Percentiles rank a stretch among this genome's conserved stretches.
Evolutionary conservation across 1,140 invertebrate species (phyloP).

Genomic region (Ips nitidus): DNA sequence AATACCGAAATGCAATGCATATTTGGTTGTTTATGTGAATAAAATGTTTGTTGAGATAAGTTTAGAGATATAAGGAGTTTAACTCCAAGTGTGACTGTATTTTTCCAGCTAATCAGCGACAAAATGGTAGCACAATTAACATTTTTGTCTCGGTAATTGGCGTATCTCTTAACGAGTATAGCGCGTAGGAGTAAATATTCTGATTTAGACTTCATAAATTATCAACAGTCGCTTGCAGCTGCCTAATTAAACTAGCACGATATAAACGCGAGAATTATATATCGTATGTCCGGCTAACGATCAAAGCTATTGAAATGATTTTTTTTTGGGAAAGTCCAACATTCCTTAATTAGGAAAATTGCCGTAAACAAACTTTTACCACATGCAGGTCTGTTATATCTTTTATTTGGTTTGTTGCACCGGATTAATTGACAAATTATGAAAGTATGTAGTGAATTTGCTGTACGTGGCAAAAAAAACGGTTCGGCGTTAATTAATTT

Average conservation of each 20-base stretch:
- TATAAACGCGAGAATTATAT: constrained; percentile 20
- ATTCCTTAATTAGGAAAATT: background rate
- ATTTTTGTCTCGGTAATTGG: constrained; percentile 16
- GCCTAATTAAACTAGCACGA: constrained; percentile 25
- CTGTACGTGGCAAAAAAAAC: background rate
- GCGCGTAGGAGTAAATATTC: constrained; percentile 25
- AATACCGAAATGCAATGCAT: no score
- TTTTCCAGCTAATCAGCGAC: no score
- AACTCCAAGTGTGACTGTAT: no score
- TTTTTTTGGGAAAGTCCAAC: background rate
- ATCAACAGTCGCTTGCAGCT: constrained; percentile 24
- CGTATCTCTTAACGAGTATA: constrained; percentile 21
- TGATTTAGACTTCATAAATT: constrained; percentile 27
- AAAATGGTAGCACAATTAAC: constrained; percentile 22
- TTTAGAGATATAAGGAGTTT: no score
- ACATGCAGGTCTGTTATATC: no score
- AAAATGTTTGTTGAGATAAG: no score
- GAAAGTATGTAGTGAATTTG: background rate
- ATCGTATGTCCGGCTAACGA: constrained; percentile 14
- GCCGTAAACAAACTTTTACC: no score
- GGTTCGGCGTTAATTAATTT: background rate
- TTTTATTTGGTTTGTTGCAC: no score
- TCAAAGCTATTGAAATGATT: constrained; percentile 2
- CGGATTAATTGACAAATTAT: no score
- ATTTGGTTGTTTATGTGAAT: no score